Percentiles rank a stretch among this genome's conserved stretches.
Evolutionary conservation across 2,797 vertebrate genomes (phyloP).

Genomic region (Oceanodroma leucorhoa): DNA sequence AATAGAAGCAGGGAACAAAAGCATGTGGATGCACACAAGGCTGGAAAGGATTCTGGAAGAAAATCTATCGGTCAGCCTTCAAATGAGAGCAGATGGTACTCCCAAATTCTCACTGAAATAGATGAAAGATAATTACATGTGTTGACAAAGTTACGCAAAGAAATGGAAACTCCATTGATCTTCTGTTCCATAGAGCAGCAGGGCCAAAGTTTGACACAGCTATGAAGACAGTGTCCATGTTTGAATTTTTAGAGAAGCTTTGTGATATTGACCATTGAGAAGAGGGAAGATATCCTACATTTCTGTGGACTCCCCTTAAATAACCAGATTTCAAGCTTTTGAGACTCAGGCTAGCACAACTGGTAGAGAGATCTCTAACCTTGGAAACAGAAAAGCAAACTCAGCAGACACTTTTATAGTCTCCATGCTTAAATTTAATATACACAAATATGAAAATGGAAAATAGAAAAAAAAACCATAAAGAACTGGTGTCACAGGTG

Average conservation of each 20-base stretch:
- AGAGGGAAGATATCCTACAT: not conserved
- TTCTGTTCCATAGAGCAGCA: not conserved
- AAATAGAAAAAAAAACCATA: not conserved
- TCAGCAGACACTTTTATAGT: not conserved
- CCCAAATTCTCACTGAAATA: not conserved
- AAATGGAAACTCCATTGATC: not conserved
- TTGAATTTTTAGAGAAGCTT: not conserved
- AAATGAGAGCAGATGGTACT: not conserved
- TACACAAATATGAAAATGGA: not conserved
- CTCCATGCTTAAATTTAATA: not conserved
- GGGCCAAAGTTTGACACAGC: not conserved
- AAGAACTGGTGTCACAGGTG: not conserved
- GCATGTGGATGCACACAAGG: rapidly evolving
- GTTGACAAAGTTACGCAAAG: not conserved
- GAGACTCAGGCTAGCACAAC: not conserved
- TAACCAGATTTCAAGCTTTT: not conserved
- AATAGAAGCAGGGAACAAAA: not conserved
- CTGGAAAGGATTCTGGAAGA: not conserved
- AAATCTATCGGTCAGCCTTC: not conserved
- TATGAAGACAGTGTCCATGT: not conserved
- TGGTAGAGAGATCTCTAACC: not conserved
- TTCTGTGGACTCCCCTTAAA: not conserved
- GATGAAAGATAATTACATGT: not conserved
- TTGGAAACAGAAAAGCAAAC: not conserved
- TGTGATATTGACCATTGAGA: not conserved